phyloP scores from a whole-genome alignment of 2,797 vertebrate species.

The Pseudotriccus pelzelni region DNA sequence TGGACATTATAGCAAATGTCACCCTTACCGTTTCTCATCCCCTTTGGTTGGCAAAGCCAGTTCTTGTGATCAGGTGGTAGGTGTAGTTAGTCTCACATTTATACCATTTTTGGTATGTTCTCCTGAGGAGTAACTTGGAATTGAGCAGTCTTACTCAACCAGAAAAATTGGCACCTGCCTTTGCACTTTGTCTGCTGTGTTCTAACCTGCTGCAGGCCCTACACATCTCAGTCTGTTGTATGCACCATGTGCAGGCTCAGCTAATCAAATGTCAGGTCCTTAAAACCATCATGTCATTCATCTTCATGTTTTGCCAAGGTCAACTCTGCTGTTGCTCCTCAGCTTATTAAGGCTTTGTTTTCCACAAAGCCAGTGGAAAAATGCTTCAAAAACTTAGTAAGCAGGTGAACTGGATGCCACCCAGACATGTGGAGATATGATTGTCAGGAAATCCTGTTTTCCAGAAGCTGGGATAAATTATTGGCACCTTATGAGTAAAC shows the following conservation, averaged over 20 bases:
- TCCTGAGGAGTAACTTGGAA: not conserved
- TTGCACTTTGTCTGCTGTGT: not conserved
- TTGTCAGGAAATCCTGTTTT: not conserved
- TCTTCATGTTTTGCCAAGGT: not conserved
- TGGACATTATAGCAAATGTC: not conserved
- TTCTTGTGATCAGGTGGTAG: not conserved
- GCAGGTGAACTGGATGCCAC: not conserved
- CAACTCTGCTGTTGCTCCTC: not conserved
- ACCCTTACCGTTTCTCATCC: not conserved
- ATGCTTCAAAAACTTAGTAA: not conserved
- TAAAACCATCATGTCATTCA: not conserved
- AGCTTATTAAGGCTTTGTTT: not conserved
- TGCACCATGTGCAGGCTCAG: not conserved
- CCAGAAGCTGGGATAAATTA: not conserved
- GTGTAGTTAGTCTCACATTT: not conserved
- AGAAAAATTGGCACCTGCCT: not conserved
- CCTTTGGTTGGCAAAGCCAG: not conserved
- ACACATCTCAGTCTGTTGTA: not conserved
- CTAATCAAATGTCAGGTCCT: not conserved
- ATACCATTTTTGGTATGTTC: not conserved
- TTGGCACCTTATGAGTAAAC: not conserved
- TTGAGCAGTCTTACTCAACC: not conserved
- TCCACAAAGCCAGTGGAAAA: not conserved
- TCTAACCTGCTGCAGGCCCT: not conserved
- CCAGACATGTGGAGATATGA: not conserved